Evolutionary conservation across 1,140 invertebrate species (phyloP).

Genomic region (Teleogryllus occipitalis): DNA sequence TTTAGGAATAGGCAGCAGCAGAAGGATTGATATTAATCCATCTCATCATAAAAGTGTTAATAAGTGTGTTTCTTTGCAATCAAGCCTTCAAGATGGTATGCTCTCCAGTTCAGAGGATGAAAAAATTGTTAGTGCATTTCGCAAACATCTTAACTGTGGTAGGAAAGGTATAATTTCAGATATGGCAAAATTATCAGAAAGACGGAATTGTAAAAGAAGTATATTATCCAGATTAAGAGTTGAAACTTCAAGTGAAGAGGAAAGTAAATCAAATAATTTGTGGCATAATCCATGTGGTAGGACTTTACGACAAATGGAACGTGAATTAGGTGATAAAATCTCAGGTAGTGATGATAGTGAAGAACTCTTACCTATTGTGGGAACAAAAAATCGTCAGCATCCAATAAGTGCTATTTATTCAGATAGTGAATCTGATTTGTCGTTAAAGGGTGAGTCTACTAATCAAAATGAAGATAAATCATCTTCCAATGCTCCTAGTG

Average conservation of each 20-base stretch:
- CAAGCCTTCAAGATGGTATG: slow-evolving; percentile 23
- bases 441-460: slow-evolving; percentile 33
- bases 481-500: slow-evolving; percentile 36
- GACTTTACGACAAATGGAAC: slow-evolving; percentile 59
- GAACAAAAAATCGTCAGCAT: slow-evolving; percentile 33
- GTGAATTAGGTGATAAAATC: slow-evolving; percentile 44
- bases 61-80: slow-evolving; percentile 19
- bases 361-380: slow-evolving; percentile 55
- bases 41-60: background rate
- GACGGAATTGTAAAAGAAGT: slow-evolving; percentile 15
- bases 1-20: slow-evolving; percentile 27
- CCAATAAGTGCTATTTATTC: slow-evolving; percentile 58
- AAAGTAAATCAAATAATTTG: slow-evolving; percentile 31
- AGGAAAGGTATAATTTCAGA: slow-evolving; percentile 18
- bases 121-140: slow-evolving; percentile 9
- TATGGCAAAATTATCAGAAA: slow-evolving; percentile 14
- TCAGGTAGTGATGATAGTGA: slow-evolving; percentile 52
- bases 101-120: slow-evolving; percentile 26
- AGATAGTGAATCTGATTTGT: slow-evolving; percentile 52
- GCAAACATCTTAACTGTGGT: background rate
- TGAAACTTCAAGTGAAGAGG: slow-evolving; percentile 51
- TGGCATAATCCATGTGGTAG: slow-evolving; percentile 41
- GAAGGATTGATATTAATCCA: slow-evolving; percentile 8
- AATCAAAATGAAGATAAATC: slow-evolving; percentile 43
- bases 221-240: slow-evolving; percentile 36